Base-by-base conservation (phyloP, 2,113 vertebrate species). In the Panthera tigris region DNA sequence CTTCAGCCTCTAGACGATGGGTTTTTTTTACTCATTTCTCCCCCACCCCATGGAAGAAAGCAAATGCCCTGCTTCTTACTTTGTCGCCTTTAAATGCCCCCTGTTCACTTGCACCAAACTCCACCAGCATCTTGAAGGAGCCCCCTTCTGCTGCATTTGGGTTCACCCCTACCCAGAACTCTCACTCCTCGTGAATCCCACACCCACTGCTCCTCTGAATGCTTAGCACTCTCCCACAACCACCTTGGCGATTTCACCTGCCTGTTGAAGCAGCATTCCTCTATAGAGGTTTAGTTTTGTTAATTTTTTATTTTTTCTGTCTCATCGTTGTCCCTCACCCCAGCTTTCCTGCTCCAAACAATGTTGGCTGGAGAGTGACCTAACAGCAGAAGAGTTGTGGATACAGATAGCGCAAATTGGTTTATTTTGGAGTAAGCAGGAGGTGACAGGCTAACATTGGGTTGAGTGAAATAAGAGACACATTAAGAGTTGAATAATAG, bases 121-220 rank as follows among this genome's bases (percentile, higher is more conserved):
- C 63, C 10, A 39, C 41, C 25, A 14, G 21, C 39, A 4, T 41
- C 57, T 73, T 57, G 57, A 71, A 50, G 88, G 85, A 92, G 50
- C 63, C 39, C 9, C n/a, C 8, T 48, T 50, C 16, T 73, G 33
- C 85, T 63, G 5, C 7, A 4, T 79, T 94, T 79, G 13, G 39
- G 7, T 33, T 82, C 36, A 2, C 19, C 74, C 1, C 14, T 31
- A 79, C 61, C 25, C 55, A 83, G 61, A 81, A 15, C 1, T 2
- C 8, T 27, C 13, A 11, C 13, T 50, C 4, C 5, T 5, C 29
- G 1, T 66, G 31, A 83, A 39, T 11, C 68, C 55, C 76, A 12
- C 5, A 2, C 0, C 0, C 41, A 16, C 76, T 41, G 0, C 65
- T 15, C 14, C 50, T 9, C 16, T 6, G 74, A 8, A 0, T 7